Evolutionary conservation across 1,140 invertebrate genomes (phyloP), one percentile per base, ranked within the genome.

Genomic region (Zophobas atratus): DNA sequence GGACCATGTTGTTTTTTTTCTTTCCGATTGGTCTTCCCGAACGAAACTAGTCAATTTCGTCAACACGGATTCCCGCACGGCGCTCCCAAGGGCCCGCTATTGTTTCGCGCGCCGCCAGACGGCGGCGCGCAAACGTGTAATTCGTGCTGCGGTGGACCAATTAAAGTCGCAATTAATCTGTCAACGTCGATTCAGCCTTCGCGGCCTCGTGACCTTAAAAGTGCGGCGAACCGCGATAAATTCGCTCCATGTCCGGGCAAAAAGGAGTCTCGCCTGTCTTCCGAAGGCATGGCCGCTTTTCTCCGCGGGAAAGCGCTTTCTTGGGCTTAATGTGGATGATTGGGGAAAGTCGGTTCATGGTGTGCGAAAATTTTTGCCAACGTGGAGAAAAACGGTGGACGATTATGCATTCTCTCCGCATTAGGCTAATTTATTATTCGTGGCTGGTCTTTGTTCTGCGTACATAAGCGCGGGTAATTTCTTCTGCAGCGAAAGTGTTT

Each of bases 201-300:
- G n/a, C 49, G 43, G 43, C 43, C 43, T 46, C 43, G 49, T 20
- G 49, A 51, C 49, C 49, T 51, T 51, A 51, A 51, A 51, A 51
- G 49, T 51, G 49, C 49, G 49, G 6, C 49, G 49, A 51, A 51
- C 49, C 49, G 49, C 49, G n/a, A 51, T 6, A 51, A 51, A 51
- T 51, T 20, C 2, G 49, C 20, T 20, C 20, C 20, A 20, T 20
- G 20, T 20, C 20, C 20, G 20, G 20, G 20, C 20, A 20, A 20
- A 20, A 20, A 20, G 20, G 20, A 20, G 20, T 20, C 20, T 20
- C 20, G 20, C 20, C 20, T 20, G 20, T 20, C 20, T 20, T 20
- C 20, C 20, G 20, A 20, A 20, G 20, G 20, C 20, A 20, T 20
- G 20, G 20, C 20, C 20, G 20, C 20, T 20, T 20, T 20, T 20